These are phyloP conservation scores for Plodia interpunctella DNA, from an alignment of 1,140 invertebrate species.

Conservation along the genomic window DNA sequence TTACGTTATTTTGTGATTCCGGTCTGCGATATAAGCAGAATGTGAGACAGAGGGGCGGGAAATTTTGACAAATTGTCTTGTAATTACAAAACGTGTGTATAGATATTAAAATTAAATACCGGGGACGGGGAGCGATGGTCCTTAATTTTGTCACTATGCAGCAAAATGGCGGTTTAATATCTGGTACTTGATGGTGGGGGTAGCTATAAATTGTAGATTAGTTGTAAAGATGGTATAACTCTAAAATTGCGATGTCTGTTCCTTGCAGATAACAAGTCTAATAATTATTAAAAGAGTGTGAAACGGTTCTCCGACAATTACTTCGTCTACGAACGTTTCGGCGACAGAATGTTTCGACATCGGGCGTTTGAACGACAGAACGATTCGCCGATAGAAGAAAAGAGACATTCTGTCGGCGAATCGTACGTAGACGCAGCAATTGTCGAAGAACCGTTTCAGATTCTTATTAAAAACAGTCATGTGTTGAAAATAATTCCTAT, in stretches of 20 bases:
- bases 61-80: conserved; percentile 29
- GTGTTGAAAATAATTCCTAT: too few relatives aligned
- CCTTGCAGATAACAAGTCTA: neutral
- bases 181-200: neutral
- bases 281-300: too few relatives aligned
- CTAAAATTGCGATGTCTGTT: neutral
- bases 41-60: conserved; percentile 14
- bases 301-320: too few relatives aligned
- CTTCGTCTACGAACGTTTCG: too few relatives aligned
- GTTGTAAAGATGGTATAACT: neutral
- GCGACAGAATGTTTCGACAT: too few relatives aligned
- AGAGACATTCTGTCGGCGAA: too few relatives aligned
- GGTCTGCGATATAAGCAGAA: neutral
- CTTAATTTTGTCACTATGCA: neutral
- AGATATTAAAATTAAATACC: conserved; percentile 32
- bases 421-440: too few relatives aligned
- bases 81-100: conserved; percentile 36
- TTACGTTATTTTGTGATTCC: neutral
- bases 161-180: conserved; percentile 1
- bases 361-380: too few relatives aligned
- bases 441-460: too few relatives aligned
- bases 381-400: too few relatives aligned
- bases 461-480: too few relatives aligned
- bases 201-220: neutral
- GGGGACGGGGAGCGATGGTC: too few relatives aligned